Conservation (phyloP, 1,140 invertebrate genomes). For the Popillia japonica region DNA sequence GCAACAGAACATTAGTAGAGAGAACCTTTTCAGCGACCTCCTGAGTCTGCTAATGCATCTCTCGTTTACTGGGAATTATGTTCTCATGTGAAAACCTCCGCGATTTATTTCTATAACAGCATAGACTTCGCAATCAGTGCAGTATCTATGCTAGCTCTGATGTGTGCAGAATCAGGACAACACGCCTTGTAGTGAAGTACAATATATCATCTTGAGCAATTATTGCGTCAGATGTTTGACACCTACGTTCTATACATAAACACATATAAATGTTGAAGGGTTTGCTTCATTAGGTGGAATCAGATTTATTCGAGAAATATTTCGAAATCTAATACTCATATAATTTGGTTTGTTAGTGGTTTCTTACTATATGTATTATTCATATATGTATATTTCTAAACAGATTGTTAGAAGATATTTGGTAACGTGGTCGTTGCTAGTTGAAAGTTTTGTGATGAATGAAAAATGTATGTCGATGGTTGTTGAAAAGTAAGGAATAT, state of each 20-base stretch:
- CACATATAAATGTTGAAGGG: background rate
- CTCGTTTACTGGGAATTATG: background rate
- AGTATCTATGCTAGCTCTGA: background rate
- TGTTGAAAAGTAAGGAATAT: too few relatives aligned
- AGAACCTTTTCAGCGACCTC: constrained; percentile 18
- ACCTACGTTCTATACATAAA: background rate
- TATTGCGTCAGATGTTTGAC: background rate
- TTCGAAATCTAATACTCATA: too few relatives aligned
- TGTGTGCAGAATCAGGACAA: too few relatives aligned
- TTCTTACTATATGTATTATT: too few relatives aligned
- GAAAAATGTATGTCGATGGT: too few relatives aligned
- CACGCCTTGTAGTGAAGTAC: background rate
- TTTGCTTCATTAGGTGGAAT: constrained; percentile 1
- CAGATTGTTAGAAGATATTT: too few relatives aligned
- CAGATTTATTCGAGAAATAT: background rate
- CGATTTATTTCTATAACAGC: background rate
- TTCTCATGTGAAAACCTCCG: background rate
- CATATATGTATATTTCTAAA: too few relatives aligned
- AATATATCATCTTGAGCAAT: constrained; percentile 11
- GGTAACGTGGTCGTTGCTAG: too few relatives aligned
- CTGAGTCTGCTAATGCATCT: constrained; percentile 25
- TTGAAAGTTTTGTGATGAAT: too few relatives aligned
- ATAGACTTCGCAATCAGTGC: background rate
- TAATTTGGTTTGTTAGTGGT: too few relatives aligned
- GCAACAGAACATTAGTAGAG: background rate